Conservation (phyloP, 2,888 invertebrate species). For the Ennomos quercinarius region DNA sequence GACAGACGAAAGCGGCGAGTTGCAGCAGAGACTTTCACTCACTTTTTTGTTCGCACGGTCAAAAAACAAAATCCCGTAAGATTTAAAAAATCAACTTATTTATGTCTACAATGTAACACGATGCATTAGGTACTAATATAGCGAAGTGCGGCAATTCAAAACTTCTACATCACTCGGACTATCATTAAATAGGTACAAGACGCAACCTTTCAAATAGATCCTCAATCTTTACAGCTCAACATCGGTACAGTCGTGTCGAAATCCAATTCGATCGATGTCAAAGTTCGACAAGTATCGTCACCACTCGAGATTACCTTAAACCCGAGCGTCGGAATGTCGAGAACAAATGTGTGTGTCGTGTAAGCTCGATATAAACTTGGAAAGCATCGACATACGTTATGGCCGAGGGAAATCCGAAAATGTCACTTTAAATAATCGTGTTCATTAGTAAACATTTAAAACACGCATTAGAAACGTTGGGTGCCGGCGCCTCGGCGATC, state of each 20-base stretch:
- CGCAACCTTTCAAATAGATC: constrained; percentile 27
- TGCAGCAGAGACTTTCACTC: too few species aligned
- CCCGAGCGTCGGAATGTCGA: constrained; percentile 37
- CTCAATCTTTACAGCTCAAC: constrained; percentile 26
- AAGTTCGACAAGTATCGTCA: constrained; percentile 47
- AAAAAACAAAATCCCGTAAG: too few species aligned
- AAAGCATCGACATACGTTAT: constrained; percentile 57
- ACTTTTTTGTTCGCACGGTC: too few species aligned
- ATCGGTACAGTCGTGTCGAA: constrained; percentile 28
- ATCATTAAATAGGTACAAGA: constrained; percentile 14
- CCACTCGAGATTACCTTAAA: constrained; percentile 28
- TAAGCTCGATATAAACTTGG: constrained; percentile 38
- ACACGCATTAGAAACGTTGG: constrained; percentile 80
- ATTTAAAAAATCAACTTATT: too few species aligned
- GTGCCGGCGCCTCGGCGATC: constrained; percentile 80
- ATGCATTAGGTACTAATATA: too few species aligned
- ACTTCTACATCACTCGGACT: constrained; percentile 5
- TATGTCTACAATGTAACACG: too few species aligned
- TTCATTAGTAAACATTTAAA: constrained; percentile 85
- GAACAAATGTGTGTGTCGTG: constrained; percentile 34
- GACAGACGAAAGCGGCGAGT: too few species aligned
- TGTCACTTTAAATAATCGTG: constrained; percentile 84
- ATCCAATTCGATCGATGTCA: constrained; percentile 52
- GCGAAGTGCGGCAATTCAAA: not conserved
- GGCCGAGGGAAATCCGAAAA: constrained; percentile 75